Conservation (phyloP, 2,797 vertebrate species). For the Pseudotriccus pelzelni region DNA sequence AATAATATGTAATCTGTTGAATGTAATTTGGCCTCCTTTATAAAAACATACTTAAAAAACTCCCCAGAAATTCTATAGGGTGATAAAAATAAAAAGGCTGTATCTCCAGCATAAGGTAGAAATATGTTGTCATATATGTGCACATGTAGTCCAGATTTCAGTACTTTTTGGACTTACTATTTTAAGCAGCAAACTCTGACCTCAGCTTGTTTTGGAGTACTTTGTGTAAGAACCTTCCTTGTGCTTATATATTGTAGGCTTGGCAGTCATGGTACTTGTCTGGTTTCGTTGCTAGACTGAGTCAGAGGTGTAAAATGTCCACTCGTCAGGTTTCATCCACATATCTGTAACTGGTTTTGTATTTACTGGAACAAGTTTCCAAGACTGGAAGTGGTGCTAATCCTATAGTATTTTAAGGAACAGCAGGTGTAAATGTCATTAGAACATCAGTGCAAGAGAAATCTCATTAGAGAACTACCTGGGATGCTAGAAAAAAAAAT, state of each 20-base stretch:
- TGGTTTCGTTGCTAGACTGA: slow-evolving; percentile 35
- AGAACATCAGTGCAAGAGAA: background rate
- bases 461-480: background rate
- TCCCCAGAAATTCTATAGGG: background rate
- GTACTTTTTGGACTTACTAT: background rate
- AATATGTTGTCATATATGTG: background rate
- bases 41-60: background rate
- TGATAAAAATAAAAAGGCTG: background rate
- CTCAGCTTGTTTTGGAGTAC: background rate
- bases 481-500: background rate
- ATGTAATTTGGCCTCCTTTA: background rate
- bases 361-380: background rate
- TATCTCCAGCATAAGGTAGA: background rate
- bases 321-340: background rate
- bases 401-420: background rate
- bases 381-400: background rate
- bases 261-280: background rate
- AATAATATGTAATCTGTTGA: background rate
- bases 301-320: slow-evolving; percentile 20
- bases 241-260: background rate
- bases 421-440: background rate
- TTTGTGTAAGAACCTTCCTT: background rate
- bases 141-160: background rate
- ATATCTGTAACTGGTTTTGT: background rate
- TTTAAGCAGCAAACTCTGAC: background rate